These are phyloP conservation scores for Oedothorax gibbosus DNA, from an alignment of 1,140 invertebrate species.

Conservation along the genomic window DNA sequence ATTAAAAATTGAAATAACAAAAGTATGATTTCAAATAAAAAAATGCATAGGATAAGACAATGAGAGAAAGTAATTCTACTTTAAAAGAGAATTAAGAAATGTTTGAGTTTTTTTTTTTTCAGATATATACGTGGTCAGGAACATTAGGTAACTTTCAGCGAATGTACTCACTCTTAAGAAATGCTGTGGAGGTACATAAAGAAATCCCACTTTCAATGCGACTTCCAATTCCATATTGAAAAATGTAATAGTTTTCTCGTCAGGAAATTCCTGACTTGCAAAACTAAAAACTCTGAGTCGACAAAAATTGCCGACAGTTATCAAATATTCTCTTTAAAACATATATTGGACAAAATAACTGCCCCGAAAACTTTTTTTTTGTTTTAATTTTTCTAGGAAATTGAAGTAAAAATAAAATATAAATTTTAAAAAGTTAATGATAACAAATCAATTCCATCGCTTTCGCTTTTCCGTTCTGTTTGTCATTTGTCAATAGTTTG, in stretches of 20 bases:
- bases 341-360: neutral
- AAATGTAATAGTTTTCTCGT: neutral
- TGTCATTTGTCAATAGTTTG: neutral
- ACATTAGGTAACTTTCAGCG: neutral
- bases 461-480: slow-evolving; percentile 26
- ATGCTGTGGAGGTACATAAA: slow-evolving; percentile 33
- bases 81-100: neutral
- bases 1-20: neutral
- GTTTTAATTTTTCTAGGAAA: slow-evolving; percentile 1
- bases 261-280: neutral
- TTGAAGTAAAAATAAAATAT: slow-evolving; percentile 8
- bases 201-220: slow-evolving; percentile 29
- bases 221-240: slow-evolving; percentile 40
- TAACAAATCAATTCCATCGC: slow-evolving; percentile 21
- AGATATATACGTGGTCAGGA: neutral
- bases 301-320: neutral
- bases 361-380: neutral
- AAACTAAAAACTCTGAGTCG: neutral
- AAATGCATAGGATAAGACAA: neutral
- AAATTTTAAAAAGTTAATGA: neutral
- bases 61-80: neutral
- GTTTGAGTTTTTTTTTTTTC: neutral
- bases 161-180: slow-evolving; percentile 38
- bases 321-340: neutral
- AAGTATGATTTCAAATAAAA: neutral